Evolutionary conservation across 2,797 vertebrate species (phyloP).

Genomic region (Limnodromus scolopaceus): DNA sequence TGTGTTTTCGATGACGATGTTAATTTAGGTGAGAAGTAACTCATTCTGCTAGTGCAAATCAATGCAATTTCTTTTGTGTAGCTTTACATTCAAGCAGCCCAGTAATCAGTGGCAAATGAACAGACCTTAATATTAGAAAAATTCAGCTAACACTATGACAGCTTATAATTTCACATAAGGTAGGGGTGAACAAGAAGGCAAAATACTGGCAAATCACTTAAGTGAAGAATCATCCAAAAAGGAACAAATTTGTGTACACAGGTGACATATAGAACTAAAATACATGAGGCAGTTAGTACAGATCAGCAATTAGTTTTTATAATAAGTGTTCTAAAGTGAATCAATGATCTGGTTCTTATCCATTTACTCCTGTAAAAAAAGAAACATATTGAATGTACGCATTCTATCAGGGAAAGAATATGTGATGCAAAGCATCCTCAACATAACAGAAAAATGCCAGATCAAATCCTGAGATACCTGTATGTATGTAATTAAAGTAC

Average conservation of each 20-base stretch:
- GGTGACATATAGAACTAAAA: not conserved
- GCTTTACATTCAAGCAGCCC: not conserved
- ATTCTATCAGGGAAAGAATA: not conserved
- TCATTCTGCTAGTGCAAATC: not conserved
- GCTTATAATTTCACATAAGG: not conserved
- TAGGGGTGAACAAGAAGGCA: not conserved
- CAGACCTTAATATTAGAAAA: not conserved
- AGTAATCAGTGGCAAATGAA: not conserved
- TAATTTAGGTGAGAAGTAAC: constrained; percentile 39
- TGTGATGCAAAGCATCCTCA: not conserved
- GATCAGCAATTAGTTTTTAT: not conserved
- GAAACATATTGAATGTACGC: rapidly evolving
- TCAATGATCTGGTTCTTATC: not conserved
- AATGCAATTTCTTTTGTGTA: not conserved
- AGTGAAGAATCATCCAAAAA: not conserved
- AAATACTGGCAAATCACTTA: not conserved
- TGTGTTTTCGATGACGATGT: not conserved
- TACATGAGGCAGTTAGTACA: not conserved
- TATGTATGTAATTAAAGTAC: not conserved
- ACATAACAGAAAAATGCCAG: not conserved
- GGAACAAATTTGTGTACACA: not conserved
- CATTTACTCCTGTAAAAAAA: not conserved
- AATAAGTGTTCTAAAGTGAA: not conserved
- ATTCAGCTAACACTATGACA: not conserved
- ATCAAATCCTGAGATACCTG: not conserved